Evolutionary conservation across 2,888 invertebrate genomes (phyloP).

Genomic region (Corbicula japonica): DNA sequence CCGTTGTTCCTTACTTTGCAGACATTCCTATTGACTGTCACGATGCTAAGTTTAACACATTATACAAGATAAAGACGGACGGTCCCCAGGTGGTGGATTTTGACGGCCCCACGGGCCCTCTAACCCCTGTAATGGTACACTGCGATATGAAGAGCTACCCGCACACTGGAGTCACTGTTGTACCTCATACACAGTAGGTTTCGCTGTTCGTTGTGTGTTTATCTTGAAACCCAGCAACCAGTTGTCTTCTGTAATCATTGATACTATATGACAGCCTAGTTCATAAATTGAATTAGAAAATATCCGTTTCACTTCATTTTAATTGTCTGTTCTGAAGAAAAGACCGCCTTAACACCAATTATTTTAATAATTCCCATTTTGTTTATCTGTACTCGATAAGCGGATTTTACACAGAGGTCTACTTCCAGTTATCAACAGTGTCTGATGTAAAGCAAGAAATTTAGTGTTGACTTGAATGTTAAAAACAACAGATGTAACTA

Average conservation of each 20-base stretch:
- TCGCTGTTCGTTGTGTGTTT: background rate
- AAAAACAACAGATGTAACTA: too few relatives aligned
- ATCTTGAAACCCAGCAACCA: background rate
- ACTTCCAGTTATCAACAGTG: too few relatives aligned
- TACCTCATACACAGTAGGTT: constrained; percentile 67
- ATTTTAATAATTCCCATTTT: too few relatives aligned
- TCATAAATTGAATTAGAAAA: too few relatives aligned
- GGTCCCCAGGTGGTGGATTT: constrained; percentile 69
- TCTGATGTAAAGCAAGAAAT: too few relatives aligned
- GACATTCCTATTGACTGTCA: constrained; percentile 71
- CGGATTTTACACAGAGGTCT: too few relatives aligned
- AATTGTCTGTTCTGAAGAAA: too few relatives aligned
- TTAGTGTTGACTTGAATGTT: too few relatives aligned
- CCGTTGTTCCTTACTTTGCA: constrained; percentile 23
- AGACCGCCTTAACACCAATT: too few relatives aligned
- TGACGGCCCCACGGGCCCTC: constrained; percentile 71
- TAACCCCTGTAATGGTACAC: constrained; percentile 67
- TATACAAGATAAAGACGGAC: constrained; percentile 41
- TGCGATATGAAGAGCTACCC: constrained; percentile 76
- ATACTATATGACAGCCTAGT: too few relatives aligned
- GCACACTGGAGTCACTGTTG: constrained; percentile 75
- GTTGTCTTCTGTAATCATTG: background rate
- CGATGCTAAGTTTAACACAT: constrained; percentile 55
- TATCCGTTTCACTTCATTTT: too few relatives aligned
- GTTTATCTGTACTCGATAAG: too few relatives aligned